Evolutionary conservation across 2,888 invertebrate genomes (phyloP).

Genomic region (Cantharis lateralis): DNA sequence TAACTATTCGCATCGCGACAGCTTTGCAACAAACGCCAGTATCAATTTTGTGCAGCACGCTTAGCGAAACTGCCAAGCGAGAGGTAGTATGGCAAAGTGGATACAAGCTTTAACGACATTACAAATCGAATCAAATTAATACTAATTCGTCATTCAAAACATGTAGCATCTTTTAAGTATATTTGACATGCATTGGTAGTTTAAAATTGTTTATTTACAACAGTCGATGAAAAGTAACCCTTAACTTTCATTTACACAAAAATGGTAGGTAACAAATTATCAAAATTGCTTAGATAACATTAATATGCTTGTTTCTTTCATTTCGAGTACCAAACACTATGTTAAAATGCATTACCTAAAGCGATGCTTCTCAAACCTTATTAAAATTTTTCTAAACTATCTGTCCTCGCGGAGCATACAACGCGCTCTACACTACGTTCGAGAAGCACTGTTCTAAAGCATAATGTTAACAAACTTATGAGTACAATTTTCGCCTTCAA

Average conservation of each 20-base stretch:
- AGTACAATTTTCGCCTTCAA: conserved; percentile 34
- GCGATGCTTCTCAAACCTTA: neutral
- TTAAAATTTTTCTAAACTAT: conserved; percentile 8
- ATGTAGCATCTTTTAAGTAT: neutral
- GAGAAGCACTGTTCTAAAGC: conserved; percentile 10
- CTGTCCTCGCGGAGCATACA: neutral
- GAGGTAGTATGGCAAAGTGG: neutral
- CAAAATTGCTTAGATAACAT: conserved; percentile 3
- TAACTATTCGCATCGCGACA: no score
- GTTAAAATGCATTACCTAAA: neutral
- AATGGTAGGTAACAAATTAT: conserved; percentile 1
- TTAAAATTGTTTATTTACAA: conserved; percentile 2
- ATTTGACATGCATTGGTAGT: neutral
- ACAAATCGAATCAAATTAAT: neutral
- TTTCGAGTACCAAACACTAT: neutral
- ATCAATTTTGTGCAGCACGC: no score
- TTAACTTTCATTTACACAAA: conserved; percentile 26
- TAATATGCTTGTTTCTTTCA: neutral
- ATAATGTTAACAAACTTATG: conserved; percentile 23
- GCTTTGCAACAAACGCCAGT: no score
- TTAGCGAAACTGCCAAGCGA: no score
- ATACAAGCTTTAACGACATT: neutral
- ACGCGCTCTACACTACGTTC: neutral
- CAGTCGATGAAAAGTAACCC: conserved; percentile 5
- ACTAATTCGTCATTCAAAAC: neutral